Percentiles rank a stretch among this genome's conserved stretches.
phyloP scores from a whole-genome alignment of 2,888 invertebrate species.

The Diarsia rubi region DNA sequence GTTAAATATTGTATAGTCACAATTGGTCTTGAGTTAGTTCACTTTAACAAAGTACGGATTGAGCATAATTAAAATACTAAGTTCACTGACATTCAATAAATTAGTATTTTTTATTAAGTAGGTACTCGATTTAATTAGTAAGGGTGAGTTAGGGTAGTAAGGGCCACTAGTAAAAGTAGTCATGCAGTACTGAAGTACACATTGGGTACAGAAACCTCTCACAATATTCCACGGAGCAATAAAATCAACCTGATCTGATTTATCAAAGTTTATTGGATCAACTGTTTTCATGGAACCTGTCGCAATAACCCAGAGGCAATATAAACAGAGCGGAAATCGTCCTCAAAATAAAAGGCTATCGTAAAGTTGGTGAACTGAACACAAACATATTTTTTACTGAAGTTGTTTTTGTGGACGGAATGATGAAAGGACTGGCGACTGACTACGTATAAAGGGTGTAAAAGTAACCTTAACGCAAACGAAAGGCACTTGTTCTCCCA shows the following conservation, averaged over 20 bases:
- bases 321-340: neutral
- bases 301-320: slow-evolving; percentile 20
- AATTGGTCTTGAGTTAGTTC: neutral
- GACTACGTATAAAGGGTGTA: too few relatives aligned
- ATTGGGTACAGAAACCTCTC: slow-evolving; percentile 30
- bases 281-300: slow-evolving; percentile 15
- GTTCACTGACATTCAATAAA: neutral
- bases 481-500: too few relatives aligned
- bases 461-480: too few relatives aligned
- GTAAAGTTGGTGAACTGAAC: slow-evolving; percentile 24
- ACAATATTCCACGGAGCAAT: slow-evolving; percentile 11
- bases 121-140: neutral
- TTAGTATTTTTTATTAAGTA: neutral
- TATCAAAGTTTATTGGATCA: slow-evolving; percentile 32
- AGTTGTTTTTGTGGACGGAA: slow-evolving; percentile 1
- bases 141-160: neutral
- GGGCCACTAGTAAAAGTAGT: neutral
- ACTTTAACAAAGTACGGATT: neutral
- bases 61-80: neutral
- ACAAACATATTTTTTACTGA: slow-evolving; percentile 35
- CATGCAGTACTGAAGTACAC: neutral
- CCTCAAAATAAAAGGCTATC: slow-evolving; percentile 14
- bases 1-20: neutral
- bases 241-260: slow-evolving; percentile 35
- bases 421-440: neutral